A percentile compares a stretch with the other conserved stretches of the same genome.
Evolutionary conservation across 2,888 invertebrate genomes (phyloP).

Genomic region (Stegana nigrithorax): DNA sequence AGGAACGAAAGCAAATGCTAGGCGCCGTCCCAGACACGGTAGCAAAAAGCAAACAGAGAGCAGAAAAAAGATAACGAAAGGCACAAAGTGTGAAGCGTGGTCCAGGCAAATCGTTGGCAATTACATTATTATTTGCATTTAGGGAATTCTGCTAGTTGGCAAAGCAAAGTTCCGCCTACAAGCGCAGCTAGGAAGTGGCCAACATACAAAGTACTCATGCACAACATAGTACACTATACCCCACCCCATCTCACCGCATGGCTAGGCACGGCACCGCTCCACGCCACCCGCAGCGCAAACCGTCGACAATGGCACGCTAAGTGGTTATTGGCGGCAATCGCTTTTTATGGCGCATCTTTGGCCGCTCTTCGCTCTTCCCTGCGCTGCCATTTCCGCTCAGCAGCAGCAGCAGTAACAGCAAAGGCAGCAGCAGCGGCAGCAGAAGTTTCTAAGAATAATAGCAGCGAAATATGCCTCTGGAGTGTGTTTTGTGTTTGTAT

Average conservation of each 20-base stretch:
- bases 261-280: background rate
- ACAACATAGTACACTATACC: too few species aligned
- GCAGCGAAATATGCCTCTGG: conserved; percentile 36
- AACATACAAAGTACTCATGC: background rate
- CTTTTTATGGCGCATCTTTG: conserved; percentile 46
- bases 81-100: too few species aligned
- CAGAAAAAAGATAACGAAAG: too few species aligned
- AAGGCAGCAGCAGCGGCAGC: too few species aligned
- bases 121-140: conserved; percentile 48
- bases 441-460: conserved; percentile 34
- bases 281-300: background rate
- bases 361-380: background rate
- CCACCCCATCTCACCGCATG: too few species aligned
- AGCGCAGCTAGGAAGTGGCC: background rate
- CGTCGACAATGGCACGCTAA: conserved; percentile 27
- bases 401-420: background rate
- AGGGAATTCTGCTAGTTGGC: conserved; percentile 36
- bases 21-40: too few species aligned
- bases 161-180: background rate
- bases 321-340: conserved; percentile 39
- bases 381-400: background rate
- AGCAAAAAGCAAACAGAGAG: too few species aligned
- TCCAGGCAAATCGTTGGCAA: conserved; percentile 7
- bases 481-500: conserved; percentile 39
- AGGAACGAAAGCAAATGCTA: too few species aligned